Evolutionary conservation across 2,888 invertebrate genomes (phyloP), one percentile per base, ranked within the genome.

Genomic region (Tetranychus truncatus): DNA sequence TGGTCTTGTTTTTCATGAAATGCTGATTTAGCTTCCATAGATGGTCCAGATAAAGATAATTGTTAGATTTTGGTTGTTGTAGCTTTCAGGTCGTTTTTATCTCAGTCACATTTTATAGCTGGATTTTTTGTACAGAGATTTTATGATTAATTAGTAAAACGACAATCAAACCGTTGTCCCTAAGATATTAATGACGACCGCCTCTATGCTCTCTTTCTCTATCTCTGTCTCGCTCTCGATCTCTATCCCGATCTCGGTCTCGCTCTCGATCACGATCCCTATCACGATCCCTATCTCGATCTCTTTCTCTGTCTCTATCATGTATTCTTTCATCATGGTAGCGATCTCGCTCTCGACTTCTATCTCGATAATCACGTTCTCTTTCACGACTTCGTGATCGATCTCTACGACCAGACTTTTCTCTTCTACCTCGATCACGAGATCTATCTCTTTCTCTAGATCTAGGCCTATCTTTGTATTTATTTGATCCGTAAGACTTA

Each of bases 391-490:
- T 82, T 55, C 83, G 79, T 18, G 82, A 82, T 55, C 83, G 80
- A 72, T 81, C 80, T 55, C 81, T 77, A 20, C 83, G 80, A 15
- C 55, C 55, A 15, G 55, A 55, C 55, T 80, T 79, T 67, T 79
- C 79, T 72, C 80, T 76, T 55, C 55, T 55, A 45, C 80, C 78
- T 9, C 80, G 80, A 45, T 83, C 82, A 75, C 83, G 79, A 21
- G 82, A 82, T 74, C 83, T 83, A 73, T 91, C 91, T 80, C 93
- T 86, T 80, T 92, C 92, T 80, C 93, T 87, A 75, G 92, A 92
- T n/a, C 83, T 78, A 76, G 45, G 78, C 24, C 21, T 78, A 74
- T 20, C 75, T 72, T 9, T 78, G 55, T 55, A 55, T 76, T 24
- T 77, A 76, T 9, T 76, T 65, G 55, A 69, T 77, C 89, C 87